phyloP scores from a whole-genome alignment of 2,113 vertebrate species.

The Brienomyrus longianalis region DNA sequence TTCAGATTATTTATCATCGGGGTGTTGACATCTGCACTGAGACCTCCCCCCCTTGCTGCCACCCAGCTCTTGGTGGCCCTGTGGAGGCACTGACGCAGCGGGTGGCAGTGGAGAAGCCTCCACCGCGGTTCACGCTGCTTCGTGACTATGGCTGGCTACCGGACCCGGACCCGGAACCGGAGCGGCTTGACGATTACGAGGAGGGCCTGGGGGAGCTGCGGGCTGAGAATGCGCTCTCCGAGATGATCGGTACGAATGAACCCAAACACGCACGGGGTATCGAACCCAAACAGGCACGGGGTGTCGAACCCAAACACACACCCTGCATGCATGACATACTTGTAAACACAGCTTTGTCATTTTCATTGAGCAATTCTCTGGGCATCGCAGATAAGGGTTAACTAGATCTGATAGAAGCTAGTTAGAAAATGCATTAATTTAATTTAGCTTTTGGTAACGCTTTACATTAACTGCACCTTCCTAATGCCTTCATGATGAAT shows the following conservation, averaged over 20 bases:
- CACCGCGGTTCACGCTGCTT: slow-evolving; percentile 68
- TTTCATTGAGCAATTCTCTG: not conserved
- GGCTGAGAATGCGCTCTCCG: slow-evolving; percentile 73
- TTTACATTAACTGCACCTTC: not conserved
- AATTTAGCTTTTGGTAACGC: not conserved
- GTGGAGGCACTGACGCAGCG: slow-evolving; percentile 59
- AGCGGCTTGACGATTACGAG: slow-evolving; percentile 71
- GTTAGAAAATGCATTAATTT: not conserved
- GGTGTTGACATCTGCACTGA: not conserved
- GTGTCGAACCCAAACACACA: not conserved
- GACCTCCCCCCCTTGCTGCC: not conserved
- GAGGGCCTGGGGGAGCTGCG: slow-evolving; percentile 72
- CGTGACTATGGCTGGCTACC: slow-evolving; percentile 65
- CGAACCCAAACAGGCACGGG: not conserved
- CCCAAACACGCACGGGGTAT: not conserved
- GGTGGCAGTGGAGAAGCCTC: slow-evolving; percentile 45
- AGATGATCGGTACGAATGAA: slow-evolving; percentile 73
- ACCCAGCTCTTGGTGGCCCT: slow-evolving; percentile 56
- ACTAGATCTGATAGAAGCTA: not conserved
- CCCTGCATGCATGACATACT: not conserved
- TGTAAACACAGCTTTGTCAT: not conserved
- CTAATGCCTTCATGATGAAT: too few relatives aligned
- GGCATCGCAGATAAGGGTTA: not conserved
- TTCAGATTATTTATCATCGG: not conserved
- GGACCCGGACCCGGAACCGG: slow-evolving; percentile 64